Evolutionary conservation across 2,113 vertebrate genomes (phyloP).

Genomic region (Entelurus aequoreus): DNA sequence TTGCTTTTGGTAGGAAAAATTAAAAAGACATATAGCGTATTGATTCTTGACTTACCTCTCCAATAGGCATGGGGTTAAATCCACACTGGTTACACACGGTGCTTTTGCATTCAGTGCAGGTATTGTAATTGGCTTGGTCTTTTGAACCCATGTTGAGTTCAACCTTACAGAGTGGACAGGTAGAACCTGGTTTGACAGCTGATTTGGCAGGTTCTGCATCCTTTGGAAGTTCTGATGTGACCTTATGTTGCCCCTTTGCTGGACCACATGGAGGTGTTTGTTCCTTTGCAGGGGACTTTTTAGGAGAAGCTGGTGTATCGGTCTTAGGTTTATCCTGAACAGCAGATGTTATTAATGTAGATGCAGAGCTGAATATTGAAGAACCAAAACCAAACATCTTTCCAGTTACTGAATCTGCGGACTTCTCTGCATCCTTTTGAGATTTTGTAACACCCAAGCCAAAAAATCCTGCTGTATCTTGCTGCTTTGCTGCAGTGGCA

Average conservation of each 20-base stretch:
- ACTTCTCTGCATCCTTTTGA: slow-evolving; percentile 76
- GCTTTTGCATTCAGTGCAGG: slow-evolving; percentile 86
- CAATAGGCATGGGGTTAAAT: slow-evolving; percentile 73
- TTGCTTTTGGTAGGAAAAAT: background rate
- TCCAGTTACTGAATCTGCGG: slow-evolving; percentile 76
- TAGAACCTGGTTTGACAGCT: slow-evolving; percentile 36
- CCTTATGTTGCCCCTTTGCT: slow-evolving; percentile 50
- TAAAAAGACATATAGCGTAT: background rate
- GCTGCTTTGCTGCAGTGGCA: slow-evolving; percentile 47
- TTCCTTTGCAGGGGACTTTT: slow-evolving; percentile 45
- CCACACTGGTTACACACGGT: slow-evolving; percentile 91
- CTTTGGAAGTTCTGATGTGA: slow-evolving; percentile 38
- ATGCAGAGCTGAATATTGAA: slow-evolving; percentile 70
- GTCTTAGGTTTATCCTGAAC: slow-evolving; percentile 58
- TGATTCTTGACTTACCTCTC: slow-evolving; percentile 41
- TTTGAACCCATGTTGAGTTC: slow-evolving; percentile 75
- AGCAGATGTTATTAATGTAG: slow-evolving; percentile 63
- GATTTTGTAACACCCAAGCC: slow-evolving; percentile 52
- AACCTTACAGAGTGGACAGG: slow-evolving; percentile 87
- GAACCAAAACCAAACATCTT: slow-evolving; percentile 76
- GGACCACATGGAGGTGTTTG: slow-evolving; percentile 34
- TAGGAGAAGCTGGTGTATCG: slow-evolving; percentile 60
- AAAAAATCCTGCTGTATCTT: slow-evolving; percentile 72
- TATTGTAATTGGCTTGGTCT: slow-evolving; percentile 83
- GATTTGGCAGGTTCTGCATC: slow-evolving; percentile 20